Evolutionary conservation across 2,113 vertebrate genomes (phyloP).

Genomic region (Sinocyclocheilus maitianheensis): DNA sequence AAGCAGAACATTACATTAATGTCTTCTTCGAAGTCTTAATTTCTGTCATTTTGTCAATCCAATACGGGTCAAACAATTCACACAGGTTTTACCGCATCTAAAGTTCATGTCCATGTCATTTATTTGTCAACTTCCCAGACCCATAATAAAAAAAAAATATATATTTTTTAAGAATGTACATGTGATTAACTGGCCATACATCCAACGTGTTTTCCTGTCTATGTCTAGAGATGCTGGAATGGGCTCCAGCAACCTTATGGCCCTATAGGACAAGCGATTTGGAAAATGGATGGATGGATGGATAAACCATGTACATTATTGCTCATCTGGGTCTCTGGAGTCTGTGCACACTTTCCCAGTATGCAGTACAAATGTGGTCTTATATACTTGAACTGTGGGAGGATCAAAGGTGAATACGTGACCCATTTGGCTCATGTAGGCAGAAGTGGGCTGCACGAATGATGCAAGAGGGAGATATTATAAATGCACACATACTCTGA

Average conservation of each 20-base stretch:
- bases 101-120: background rate
- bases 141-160: too few species aligned
- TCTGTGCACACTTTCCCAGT: background rate
- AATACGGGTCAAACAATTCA: background rate
- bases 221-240: background rate
- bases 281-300: background rate
- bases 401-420: conserved; percentile 6
- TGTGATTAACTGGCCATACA: background rate
- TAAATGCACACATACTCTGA: background rate
- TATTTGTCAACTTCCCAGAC: background rate
- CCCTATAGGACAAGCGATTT: background rate
- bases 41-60: background rate
- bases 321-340: background rate
- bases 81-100: background rate
- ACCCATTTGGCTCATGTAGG: background rate
- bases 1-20: background rate
- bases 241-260: background rate
- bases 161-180: background rate
- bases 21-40: background rate
- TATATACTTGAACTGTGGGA: conserved; percentile 7
- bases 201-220: background rate
- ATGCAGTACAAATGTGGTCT: background rate
- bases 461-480: conserved; percentile 17
- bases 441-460: background rate
- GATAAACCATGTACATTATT: background rate